Evolutionary conservation across 2,113 vertebrate species (phyloP).

Genomic region (Rhea pennata): DNA sequence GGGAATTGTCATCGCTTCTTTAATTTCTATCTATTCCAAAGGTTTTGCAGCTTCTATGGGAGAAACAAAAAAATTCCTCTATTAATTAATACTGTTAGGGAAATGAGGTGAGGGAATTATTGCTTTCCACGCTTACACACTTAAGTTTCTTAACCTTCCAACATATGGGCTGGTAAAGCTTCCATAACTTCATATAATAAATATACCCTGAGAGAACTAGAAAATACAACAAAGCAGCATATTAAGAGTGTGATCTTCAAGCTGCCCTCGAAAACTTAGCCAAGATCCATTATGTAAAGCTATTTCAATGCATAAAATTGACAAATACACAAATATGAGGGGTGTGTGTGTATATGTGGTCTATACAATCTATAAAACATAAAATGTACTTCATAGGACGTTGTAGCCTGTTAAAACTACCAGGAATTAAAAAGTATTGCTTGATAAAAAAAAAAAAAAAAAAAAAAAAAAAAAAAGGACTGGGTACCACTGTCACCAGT

Average conservation of each 20-base stretch:
- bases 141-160: slow-evolving; percentile 28
- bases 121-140: not conserved
- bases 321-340: not conserved
- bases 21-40: not conserved
- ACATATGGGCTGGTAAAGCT: not conserved
- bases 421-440: not conserved
- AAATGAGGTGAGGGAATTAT: not conserved
- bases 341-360: not conserved
- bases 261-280: not conserved
- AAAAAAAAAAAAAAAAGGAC: not conserved
- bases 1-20: not conserved
- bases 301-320: not conserved
- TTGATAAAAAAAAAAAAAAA: not conserved
- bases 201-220: not conserved
- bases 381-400: not conserved
- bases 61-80: not conserved
- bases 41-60: not conserved
- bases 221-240: not conserved
- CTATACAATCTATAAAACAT: not conserved
- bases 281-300: not conserved
- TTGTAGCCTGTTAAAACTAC: not conserved
- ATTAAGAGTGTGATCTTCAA: slow-evolving; percentile 10
- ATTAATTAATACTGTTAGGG: slow-evolving; percentile 2
- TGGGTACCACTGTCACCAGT: not conserved
- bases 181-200: not conserved